Conservation (phyloP, 30 jellyfish, hydroid and myxozoan species). For the Cassiopea xamachana region DNA sequence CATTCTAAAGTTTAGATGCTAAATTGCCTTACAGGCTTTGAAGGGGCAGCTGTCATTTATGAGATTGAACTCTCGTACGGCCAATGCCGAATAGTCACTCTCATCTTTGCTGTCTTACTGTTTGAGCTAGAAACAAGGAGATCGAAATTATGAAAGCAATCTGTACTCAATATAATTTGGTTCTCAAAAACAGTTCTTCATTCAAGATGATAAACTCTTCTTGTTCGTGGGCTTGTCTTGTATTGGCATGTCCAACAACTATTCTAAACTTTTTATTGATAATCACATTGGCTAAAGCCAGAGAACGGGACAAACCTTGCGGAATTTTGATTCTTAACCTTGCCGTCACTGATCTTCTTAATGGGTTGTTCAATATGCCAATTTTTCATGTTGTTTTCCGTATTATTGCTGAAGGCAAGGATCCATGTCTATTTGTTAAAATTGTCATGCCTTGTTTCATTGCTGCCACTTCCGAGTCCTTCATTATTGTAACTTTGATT, state of each 20-base stretch:
- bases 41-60: too few relatives aligned
- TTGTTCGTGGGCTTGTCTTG: neutral
- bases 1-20: too few relatives aligned
- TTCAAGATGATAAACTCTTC: conserved; percentile 13
- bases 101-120: too few relatives aligned
- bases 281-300: neutral
- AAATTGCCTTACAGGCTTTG: too few relatives aligned
- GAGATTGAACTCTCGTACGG: too few relatives aligned
- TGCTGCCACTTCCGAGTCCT: neutral
- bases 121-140: too few relatives aligned
- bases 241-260: conserved; percentile 21
- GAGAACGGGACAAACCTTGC: conserved; percentile 42
- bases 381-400: neutral
- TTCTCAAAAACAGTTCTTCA: neutral
- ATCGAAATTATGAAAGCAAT: neutral
- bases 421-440: conserved; percentile 1
- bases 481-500: conserved; percentile 12
- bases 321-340: conserved; percentile 21
- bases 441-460: conserved; percentile 11
- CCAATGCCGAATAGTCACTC: too few relatives aligned
- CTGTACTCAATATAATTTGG: conserved; percentile 9
- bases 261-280: conserved; percentile 6
- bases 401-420: conserved; percentile 3
- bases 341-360: conserved; percentile 42
- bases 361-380: conserved; percentile 26